Evolutionary conservation across 2,113 vertebrate genomes (phyloP).

Genomic region (Thamnophis sirtalis): DNA sequence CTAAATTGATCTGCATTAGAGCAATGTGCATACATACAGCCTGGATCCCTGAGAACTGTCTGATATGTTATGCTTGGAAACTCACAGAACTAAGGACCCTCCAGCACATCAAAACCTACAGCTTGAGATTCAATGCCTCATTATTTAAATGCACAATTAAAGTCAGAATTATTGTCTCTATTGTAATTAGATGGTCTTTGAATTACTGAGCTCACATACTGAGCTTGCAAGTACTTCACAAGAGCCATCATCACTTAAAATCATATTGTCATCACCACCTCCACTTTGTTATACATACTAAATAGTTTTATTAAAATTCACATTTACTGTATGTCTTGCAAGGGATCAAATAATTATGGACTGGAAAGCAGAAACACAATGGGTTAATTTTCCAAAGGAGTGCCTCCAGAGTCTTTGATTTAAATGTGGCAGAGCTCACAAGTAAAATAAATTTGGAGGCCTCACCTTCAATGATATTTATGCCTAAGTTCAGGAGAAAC

Average conservation of each 20-base stretch:
- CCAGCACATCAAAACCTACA: not conserved
- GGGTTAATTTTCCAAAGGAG: constrained; percentile 18
- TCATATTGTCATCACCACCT: not conserved
- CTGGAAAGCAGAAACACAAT: not conserved
- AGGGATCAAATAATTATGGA: constrained; percentile 9
- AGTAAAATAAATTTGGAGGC: constrained; percentile 50
- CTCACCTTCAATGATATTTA: constrained; percentile 30
- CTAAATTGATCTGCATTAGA: not conserved
- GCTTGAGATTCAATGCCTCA: not conserved
- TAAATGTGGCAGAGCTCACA: constrained; percentile 48
- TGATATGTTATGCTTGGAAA: not conserved
- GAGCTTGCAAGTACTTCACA: constrained; percentile 16
- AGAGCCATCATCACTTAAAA: not conserved
- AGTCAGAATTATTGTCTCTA: not conserved
- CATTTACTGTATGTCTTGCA: constrained; percentile 3
- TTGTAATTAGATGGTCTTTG: not conserved
- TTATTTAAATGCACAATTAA: not conserved
- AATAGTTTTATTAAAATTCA: constrained; percentile 18
- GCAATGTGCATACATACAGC: not conserved
- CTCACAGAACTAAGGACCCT: not conserved
- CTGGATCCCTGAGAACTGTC: not conserved
- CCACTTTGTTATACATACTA: constrained; percentile 18
- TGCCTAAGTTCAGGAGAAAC: constrained; percentile 42
- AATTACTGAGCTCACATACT: not conserved
- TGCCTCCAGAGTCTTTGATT: constrained; percentile 35